These are phyloP conservation scores for Pangasius krempfi DNA, from an alignment of 2,797 vertebrate species.

Conservation along the genomic window DNA sequence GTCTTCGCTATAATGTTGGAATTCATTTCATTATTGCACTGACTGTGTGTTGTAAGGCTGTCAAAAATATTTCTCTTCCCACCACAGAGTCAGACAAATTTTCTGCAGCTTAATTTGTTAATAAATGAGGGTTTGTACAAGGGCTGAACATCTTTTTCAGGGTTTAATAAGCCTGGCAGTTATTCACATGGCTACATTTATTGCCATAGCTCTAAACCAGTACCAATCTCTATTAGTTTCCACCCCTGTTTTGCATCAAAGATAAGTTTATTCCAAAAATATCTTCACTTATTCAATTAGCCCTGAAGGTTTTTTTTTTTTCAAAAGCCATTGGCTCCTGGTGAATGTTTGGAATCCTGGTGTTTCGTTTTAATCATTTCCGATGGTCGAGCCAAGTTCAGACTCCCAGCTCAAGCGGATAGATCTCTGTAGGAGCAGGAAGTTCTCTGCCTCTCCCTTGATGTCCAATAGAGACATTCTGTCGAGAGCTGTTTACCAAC, in stretches of 20 bases:
- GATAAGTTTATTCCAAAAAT: constrained; percentile 25
- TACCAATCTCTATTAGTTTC: constrained; percentile 30
- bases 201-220: constrained; percentile 19
- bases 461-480: constrained; percentile 59
- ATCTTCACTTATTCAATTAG: constrained; percentile 42
- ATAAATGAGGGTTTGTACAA: constrained; percentile 48
- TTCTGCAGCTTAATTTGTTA: constrained; percentile 55
- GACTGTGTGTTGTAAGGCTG: constrained; percentile 59
- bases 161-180: constrained; percentile 36
- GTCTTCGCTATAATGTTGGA: constrained; percentile 49
- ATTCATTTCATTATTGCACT: constrained; percentile 65
- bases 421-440: constrained; percentile 57
- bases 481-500: constrained; percentile 45
- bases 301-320: constrained; percentile 29
- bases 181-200: constrained; percentile 35
- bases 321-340: constrained; percentile 15
- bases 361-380: constrained; percentile 52
- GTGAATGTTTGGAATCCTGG: constrained; percentile 48
- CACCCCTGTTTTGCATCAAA: constrained; percentile 20
- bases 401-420: constrained; percentile 41
- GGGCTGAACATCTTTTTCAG: constrained; percentile 17
- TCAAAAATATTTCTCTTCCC: constrained; percentile 51
- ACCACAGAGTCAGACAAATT: constrained; percentile 47
- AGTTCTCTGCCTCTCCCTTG: constrained; percentile 39
- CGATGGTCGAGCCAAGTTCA: constrained; percentile 51